Evolutionary conservation across 2,797 vertebrate species (phyloP).

Genomic region (Hybognathus amarus): DNA sequence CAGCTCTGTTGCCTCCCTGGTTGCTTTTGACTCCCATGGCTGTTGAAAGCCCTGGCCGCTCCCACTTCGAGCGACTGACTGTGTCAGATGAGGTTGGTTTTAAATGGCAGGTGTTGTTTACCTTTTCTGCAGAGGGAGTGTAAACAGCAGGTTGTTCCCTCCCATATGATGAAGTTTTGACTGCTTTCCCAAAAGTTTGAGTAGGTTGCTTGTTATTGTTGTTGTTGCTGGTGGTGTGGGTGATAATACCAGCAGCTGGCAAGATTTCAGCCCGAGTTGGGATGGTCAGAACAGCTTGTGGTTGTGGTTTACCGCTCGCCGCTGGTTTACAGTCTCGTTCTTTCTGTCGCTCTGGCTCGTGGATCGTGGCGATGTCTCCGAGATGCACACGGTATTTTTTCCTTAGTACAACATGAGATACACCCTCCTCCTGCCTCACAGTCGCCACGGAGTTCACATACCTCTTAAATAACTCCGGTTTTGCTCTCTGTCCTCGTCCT

Average conservation of each 20-base stretch:
- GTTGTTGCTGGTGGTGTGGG: slow-evolving; percentile 39
- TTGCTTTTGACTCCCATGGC: slow-evolving; percentile 1
- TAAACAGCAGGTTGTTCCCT: slow-evolving; percentile 20
- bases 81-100: slow-evolving; percentile 25
- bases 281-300: slow-evolving; percentile 8
- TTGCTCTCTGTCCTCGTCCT: slow-evolving; percentile 71
- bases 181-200: slow-evolving; percentile 39
- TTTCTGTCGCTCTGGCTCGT: slow-evolving; percentile 41
- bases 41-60: slow-evolving; percentile 49
- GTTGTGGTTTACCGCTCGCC: background rate
- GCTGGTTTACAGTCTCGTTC: background rate
- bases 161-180: slow-evolving; percentile 18
- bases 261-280: slow-evolving; percentile 51
- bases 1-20: slow-evolving; percentile 3
- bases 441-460: slow-evolving; percentile 91
- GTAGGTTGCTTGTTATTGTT: slow-evolving; percentile 55
- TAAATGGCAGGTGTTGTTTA: background rate
- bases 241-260: slow-evolving; percentile 68
- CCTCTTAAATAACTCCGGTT: slow-evolving; percentile 91
- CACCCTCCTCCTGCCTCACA: slow-evolving; percentile 80
- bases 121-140: background rate
- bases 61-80: slow-evolving; percentile 47
- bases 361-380: slow-evolving; percentile 64
- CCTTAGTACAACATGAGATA: slow-evolving; percentile 83
- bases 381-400: slow-evolving; percentile 77